phyloP scores from a whole-genome alignment of 2,797 vertebrate genomes.

The Anableps anableps region DNA sequence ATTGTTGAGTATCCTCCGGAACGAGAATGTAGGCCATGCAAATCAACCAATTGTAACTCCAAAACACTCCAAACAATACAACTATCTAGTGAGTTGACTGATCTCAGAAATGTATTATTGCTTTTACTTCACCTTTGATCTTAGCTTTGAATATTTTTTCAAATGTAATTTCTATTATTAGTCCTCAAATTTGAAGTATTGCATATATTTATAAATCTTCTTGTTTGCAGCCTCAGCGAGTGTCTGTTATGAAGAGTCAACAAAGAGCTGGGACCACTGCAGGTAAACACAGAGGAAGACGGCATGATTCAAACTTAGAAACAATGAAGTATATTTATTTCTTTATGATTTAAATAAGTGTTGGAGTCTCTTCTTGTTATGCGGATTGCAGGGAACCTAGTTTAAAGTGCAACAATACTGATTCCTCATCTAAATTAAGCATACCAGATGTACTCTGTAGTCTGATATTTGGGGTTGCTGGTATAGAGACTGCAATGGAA shows the following conservation, averaged over 20 bases:
- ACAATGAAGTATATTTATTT: background rate
- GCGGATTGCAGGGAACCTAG: background rate
- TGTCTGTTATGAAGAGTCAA: slow-evolving; percentile 72
- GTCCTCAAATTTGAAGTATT: background rate
- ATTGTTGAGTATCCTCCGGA: slow-evolving; percentile 66
- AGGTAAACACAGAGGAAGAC: slow-evolving; percentile 54
- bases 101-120: background rate
- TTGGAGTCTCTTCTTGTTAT: background rate
- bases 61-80: slow-evolving; percentile 47
- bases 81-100: slow-evolving; percentile 61
- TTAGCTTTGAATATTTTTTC: background rate
- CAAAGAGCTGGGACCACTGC: slow-evolving; percentile 44
- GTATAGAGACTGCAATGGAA: background rate
- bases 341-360: background rate
- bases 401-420: background rate
- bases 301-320: background rate
- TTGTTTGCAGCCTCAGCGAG: slow-evolving; percentile 73
- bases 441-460: background rate
- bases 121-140: background rate
- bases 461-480: background rate
- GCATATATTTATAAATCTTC: background rate
- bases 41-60: slow-evolving; percentile 35
- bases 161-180: background rate
- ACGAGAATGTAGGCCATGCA: slow-evolving; percentile 47
- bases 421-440: background rate